phyloP scores from a whole-genome alignment of 2,113 vertebrate species.

The Planiliza haematocheilus region DNA sequence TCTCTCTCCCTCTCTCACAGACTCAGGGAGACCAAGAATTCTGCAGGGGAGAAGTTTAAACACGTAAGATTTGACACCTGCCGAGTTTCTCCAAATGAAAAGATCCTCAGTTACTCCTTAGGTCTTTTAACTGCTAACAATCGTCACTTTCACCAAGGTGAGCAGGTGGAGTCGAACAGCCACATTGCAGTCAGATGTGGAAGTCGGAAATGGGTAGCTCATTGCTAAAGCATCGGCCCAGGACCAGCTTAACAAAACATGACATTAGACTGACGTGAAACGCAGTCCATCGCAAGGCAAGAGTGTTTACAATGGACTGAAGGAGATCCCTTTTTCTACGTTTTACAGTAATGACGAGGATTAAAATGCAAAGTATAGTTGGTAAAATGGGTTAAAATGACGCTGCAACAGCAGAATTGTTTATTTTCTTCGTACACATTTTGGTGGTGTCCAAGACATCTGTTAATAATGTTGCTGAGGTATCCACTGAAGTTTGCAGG shows the following conservation, averaged over 20 bases:
- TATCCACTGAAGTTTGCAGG: no score
- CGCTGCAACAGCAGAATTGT: no score
- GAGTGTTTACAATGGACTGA: no score
- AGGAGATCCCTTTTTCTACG: no score
- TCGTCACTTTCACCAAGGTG: slow-evolving; percentile 34
- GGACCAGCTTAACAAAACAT: not conserved
- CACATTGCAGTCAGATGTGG: slow-evolving; percentile 17
- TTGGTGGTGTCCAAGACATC: no score
- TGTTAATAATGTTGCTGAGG: no score
- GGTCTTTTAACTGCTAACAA: slow-evolving; percentile 35
- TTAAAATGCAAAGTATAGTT: no score
- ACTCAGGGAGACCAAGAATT: slow-evolving; percentile 28
- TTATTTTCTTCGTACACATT: no score
- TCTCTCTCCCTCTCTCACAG: slow-evolving; percentile 17
- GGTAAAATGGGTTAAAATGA: no score
- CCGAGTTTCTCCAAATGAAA: slow-evolving; percentile 50
- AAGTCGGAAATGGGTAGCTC: slow-evolving; percentile 17
- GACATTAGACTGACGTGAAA: no score
- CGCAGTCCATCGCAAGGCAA: no score
- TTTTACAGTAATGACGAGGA: no score
- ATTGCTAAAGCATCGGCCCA: slow-evolving; percentile 5
- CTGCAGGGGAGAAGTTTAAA: slow-evolving; percentile 26
- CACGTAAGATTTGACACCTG: slow-evolving; percentile 50
- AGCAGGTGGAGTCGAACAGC: slow-evolving; percentile 33
- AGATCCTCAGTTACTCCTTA: slow-evolving; percentile 38